Conservation (phyloP, 1,140 invertebrate genomes). For the Pseudoatta argentina region DNA sequence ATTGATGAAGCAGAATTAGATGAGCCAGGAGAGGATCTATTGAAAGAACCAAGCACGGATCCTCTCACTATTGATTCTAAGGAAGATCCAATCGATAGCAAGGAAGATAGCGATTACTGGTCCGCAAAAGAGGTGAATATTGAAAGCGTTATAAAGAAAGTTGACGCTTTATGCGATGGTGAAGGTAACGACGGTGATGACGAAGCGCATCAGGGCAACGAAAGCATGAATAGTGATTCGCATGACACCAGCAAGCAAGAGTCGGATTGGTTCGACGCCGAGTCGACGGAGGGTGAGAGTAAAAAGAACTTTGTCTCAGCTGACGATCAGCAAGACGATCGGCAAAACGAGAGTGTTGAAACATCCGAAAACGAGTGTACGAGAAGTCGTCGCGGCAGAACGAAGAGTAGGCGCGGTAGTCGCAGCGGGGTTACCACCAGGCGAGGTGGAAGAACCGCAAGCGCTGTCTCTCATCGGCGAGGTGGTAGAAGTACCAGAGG, state of each 20-base stretch:
- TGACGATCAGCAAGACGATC: slow-evolving; percentile 73
- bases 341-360: slow-evolving; percentile 82
- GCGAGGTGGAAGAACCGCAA: slow-evolving; percentile 82
- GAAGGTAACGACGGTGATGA: slow-evolving; percentile 81
- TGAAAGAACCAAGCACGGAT: slow-evolving; percentile 75
- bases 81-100: slow-evolving; percentile 86
- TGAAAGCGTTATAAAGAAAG: slow-evolving; percentile 92
- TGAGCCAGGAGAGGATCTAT: slow-evolving; percentile 73
- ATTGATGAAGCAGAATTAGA: slow-evolving; percentile 73
- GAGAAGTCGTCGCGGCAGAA: slow-evolving; percentile 80
- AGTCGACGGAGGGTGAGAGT: slow-evolving; percentile 83
- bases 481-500: slow-evolving; percentile 87
- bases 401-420: slow-evolving; percentile 84
- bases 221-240: slow-evolving; percentile 70
- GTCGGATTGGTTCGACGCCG: slow-evolving; percentile 83
- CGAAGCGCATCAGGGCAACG: slow-evolving; percentile 69
- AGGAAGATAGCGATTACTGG: slow-evolving; percentile 92
- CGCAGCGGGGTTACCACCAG: slow-evolving; percentile 87
- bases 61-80: slow-evolving; percentile 79
- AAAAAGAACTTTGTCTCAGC: slow-evolving; percentile 77
- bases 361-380: slow-evolving; percentile 81
- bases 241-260: slow-evolving; percentile 70
- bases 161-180: slow-evolving; percentile 88
- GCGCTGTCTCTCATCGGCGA: slow-evolving; percentile 80
- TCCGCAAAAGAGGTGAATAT: slow-evolving; percentile 92